phyloP scores from a whole-genome alignment of 2,797 vertebrate species.

The Pogonophryne albipinna region DNA sequence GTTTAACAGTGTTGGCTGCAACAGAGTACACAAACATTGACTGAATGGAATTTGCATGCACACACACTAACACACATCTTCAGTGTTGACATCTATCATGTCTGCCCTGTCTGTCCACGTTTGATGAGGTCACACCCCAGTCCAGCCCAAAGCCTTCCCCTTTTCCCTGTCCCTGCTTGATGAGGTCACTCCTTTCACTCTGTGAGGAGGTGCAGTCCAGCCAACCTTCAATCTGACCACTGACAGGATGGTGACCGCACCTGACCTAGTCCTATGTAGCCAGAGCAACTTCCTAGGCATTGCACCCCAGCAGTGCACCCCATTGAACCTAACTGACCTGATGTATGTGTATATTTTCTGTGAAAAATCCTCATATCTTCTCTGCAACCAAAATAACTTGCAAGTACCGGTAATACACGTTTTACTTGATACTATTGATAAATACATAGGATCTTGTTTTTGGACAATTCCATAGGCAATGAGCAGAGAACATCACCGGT shows the following conservation, averaged over 20 bases:
- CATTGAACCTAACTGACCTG: not conserved
- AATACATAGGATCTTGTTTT: no score
- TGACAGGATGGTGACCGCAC: slow-evolving; percentile 53
- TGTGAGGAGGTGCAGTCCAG: slow-evolving; percentile 51
- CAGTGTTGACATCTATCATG: slow-evolving; percentile 61
- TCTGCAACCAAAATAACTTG: not conserved
- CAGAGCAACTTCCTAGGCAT: not conserved
- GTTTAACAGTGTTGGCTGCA: not conserved
- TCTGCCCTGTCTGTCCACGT: slow-evolving; percentile 59
- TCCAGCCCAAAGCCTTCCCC: slow-evolving; percentile 58
- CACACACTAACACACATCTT: slow-evolving; percentile 26
- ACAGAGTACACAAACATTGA: slow-evolving; percentile 3
- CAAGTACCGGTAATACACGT: not conserved
- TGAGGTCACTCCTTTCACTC: slow-evolving; percentile 70
- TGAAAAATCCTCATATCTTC: not conserved
- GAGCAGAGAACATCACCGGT: no score
- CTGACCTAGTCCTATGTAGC: slow-evolving; percentile 27
- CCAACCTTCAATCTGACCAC: slow-evolving; percentile 66
- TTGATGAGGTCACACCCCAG: slow-evolving; percentile 68
- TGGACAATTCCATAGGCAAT: no score
- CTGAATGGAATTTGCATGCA: slow-evolving; percentile 35
- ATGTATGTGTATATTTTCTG: not conserved
- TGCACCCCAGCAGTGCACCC: not conserved
- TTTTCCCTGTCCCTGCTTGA: slow-evolving; percentile 54
- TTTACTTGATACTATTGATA: not conserved